A percentile compares a stretch with the other conserved stretches of the same genome.
phyloP scores from a whole-genome alignment of 2,888 invertebrate genomes.

The Cantharis lateralis region DNA sequence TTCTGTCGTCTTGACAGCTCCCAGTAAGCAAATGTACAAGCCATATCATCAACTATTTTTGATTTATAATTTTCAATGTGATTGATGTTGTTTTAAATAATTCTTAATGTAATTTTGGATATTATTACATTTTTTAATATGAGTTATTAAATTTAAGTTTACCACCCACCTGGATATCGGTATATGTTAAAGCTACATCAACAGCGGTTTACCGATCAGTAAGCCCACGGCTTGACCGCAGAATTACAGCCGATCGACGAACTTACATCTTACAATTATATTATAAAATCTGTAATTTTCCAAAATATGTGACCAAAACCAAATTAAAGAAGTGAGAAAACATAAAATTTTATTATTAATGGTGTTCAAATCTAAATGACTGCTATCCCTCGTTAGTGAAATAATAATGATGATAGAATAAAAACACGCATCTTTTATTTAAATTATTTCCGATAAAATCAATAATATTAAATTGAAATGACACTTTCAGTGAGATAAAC shows the following conservation, averaged over 20 bases:
- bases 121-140: background rate
- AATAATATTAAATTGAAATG: background rate
- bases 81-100: constrained; percentile 9
- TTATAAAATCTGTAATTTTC: background rate
- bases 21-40: constrained; percentile 18
- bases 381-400: background rate
- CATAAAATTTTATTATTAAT: background rate
- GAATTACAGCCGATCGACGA: background rate
- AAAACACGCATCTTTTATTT: background rate
- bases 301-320: background rate
- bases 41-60: constrained; percentile 13
- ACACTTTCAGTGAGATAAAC: background rate
- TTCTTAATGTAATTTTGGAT: background rate
- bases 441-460: background rate
- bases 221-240: background rate
- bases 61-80: background rate
- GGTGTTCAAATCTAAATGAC: background rate
- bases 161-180: background rate
- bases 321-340: background rate
- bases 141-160: background rate
- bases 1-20: constrained; percentile 21
- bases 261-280: background rate
- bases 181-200: background rate
- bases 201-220: background rate
- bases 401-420: background rate